These are phyloP conservation scores for Lophius americanus DNA, from an alignment of 2,797 vertebrate species.

Conservation along the genomic window DNA sequence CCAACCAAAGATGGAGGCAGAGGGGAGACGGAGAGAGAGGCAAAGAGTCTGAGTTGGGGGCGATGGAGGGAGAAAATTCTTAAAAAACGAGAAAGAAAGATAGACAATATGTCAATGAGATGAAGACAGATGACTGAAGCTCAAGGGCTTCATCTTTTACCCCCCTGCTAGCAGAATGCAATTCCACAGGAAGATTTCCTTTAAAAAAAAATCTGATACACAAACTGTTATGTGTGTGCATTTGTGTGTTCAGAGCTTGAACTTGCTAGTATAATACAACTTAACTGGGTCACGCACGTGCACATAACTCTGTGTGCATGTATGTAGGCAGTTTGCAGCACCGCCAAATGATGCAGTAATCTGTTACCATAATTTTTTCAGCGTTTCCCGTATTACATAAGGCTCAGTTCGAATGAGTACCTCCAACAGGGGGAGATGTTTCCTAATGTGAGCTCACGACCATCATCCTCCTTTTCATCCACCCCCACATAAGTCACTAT, in stretches of 20 bases:
- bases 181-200: conserved; percentile 53
- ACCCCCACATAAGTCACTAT: conserved; percentile 71
- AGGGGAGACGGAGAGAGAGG: conserved; percentile 16
- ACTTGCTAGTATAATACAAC: conserved; percentile 25
- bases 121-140: conserved; percentile 57
- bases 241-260: conserved; percentile 6
- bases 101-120: conserved; percentile 60
- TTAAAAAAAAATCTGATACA: conserved; percentile 13
- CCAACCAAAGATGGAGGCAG: conserved; percentile 38
- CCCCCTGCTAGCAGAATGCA: conserved; percentile 30
- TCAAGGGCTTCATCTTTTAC: conserved; percentile 66
- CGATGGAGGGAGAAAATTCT: conserved; percentile 24
- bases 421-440: conserved; percentile 85
- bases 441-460: conserved; percentile 73
- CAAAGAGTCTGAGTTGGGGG: background rate
- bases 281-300: conserved; percentile 53
- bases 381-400: conserved; percentile 34
- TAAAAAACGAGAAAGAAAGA: conserved; percentile 35
- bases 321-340: conserved; percentile 39
- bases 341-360: conserved; percentile 62
- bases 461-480: conserved; percentile 54
- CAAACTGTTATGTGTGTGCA: background rate
- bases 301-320: conserved; percentile 3
- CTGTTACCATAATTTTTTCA: conserved; percentile 47
- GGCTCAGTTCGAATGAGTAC: conserved; percentile 38